Evolutionary conservation across 2,888 invertebrate genomes (phyloP).

Genomic region (Hydriomena furcata): DNA sequence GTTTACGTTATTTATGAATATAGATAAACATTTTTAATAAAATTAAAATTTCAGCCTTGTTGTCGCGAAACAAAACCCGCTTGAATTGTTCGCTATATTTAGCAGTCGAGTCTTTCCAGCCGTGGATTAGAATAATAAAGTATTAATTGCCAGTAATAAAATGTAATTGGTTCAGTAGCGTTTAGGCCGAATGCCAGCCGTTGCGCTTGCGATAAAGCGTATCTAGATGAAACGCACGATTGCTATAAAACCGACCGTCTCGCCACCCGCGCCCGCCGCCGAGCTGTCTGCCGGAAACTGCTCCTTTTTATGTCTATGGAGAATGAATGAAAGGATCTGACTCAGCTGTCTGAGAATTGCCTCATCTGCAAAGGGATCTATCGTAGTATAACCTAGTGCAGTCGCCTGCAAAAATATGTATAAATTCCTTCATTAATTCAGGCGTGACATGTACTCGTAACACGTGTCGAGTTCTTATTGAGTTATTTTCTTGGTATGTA

Average conservation of each 20-base stretch:
- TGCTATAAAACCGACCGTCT: conserved; percentile 41
- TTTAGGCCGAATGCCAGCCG: conserved; percentile 55
- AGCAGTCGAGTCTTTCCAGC: conserved; percentile 26
- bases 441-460: no score
- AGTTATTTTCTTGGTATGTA: no score
- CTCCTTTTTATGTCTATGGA: conserved; percentile 47
- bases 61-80: conserved; percentile 19
- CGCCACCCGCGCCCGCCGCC: conserved; percentile 50
- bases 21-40: conserved; percentile 12
- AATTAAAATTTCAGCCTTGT: conserved; percentile 6
- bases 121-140: conserved; percentile 52
- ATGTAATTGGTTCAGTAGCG: conserved; percentile 47
- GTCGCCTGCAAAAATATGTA: no score
- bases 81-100: conserved; percentile 30
- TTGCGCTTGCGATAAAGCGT: conserved; percentile 39
- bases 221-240: conserved; percentile 51
- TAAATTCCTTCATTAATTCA: no score
- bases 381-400: no score
- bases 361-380: background rate
- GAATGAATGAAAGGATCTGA: conserved; percentile 23
- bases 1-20: conserved; percentile 19
- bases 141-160: conserved; percentile 51
- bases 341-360: background rate
- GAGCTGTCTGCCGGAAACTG: conserved; percentile 69
- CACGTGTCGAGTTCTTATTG: no score